Conservation (phyloP, 2,797 vertebrate species). For the Periparus ater region DNA sequence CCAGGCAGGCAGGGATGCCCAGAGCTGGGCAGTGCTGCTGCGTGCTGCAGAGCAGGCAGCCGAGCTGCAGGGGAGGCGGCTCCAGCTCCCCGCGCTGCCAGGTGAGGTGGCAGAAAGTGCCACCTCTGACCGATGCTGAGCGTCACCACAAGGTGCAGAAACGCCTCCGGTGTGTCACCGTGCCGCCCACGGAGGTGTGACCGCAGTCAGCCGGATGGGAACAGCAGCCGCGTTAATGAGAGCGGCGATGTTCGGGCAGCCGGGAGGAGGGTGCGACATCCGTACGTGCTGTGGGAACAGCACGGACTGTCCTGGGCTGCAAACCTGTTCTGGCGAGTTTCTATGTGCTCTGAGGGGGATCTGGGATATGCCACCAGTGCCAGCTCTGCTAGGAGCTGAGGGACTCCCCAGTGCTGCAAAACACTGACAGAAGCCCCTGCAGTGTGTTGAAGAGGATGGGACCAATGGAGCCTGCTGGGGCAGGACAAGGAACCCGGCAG, state of each 20-base stretch:
- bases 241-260: rapidly evolving
- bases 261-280: background rate
- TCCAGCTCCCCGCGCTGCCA: background rate
- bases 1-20: background rate
- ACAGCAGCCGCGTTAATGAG: background rate
- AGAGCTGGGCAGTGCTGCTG: background rate
- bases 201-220: background rate
- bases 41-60: background rate
- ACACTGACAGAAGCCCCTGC: background rate
- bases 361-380: background rate
- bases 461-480: background rate
- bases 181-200: background rate
- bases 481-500: background rate
- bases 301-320: background rate
- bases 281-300: background rate
- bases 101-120: background rate
- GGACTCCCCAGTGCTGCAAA: background rate
- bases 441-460: background rate
- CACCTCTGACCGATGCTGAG: background rate
- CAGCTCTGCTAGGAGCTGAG: background rate
- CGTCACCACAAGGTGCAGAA: rapidly evolving
- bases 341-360: rapidly evolving
- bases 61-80: background rate
- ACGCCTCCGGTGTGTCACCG: background rate
- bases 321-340: rapidly evolving